Base-by-base conservation (phyloP, 2,113 vertebrate genomes). In the Oryzias melastigma region DNA sequence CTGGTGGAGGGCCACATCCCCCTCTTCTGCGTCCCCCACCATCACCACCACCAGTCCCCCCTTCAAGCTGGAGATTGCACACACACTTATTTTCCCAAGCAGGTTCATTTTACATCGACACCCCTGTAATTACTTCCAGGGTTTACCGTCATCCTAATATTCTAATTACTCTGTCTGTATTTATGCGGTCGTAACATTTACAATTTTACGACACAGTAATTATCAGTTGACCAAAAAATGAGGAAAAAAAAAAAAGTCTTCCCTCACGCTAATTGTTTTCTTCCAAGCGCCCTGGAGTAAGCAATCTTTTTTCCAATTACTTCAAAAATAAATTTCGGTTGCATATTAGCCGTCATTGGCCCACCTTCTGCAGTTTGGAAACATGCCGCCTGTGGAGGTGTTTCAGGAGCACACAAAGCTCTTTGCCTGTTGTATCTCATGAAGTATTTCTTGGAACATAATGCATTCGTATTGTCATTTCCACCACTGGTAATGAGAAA, bases 101-200 rank as follows among this genome's bases (percentile, higher is more conserved):
- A 24, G 51, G 60, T n/a, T 27, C 48, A 44, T 44, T 22, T 48
- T 25, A 62, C 65, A 59, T 13, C 65, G 71, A 71, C 71, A 66
- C 62, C 68, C 68, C 66, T 48, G 52, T 72, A 71, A 87, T 83
- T 81, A 73, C 61, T 52, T 47, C 52, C 65, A 24, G 49, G n/a
- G 65, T 83, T 79, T 72, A 87, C 74, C 70, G 58, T 80, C 67
- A 46, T 68, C 44, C 68, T 79, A 67, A 83, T 75, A 80, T 73
- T 77, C 43, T 78, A 66, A 83, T 87, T 78, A 78, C 59, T 52
- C 59, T 44, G 58, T 62, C 70, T 61, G 60, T 52, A 41, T 78
- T 82, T 60, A 77, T 70, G 77, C 72, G 72, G 66, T 77, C 60
- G 68, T 71, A 81, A 81, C 62, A 73, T 83, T 68, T 60, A 68